A percentile compares a stretch with the other conserved stretches of the same genome.
phyloP scores from a whole-genome alignment of 2,888 invertebrate species.

The Leptinotarsa rubiginosa region DNA sequence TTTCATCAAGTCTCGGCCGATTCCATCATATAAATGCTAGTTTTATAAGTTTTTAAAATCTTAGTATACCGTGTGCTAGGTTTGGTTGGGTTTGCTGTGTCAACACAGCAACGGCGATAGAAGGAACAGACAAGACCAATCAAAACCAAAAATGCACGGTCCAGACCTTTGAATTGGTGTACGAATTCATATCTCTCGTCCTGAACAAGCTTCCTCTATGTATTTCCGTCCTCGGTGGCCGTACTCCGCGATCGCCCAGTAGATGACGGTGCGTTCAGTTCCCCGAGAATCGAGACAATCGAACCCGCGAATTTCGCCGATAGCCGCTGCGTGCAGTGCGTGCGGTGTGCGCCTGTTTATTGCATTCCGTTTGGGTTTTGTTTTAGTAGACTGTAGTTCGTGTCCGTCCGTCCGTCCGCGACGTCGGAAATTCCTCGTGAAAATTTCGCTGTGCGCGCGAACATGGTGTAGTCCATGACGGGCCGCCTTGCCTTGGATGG shows the following conservation, averaged over 20 bases:
- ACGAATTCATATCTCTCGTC: background rate
- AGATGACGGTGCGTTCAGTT: slow-evolving; percentile 12
- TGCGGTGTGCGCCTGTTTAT: slow-evolving; percentile 48
- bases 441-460: slow-evolving; percentile 8
- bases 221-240: background rate
- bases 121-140: too few species aligned
- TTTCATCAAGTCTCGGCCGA: too few species aligned
- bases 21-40: too few species aligned
- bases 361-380: slow-evolving; percentile 44
- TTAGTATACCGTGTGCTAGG: too few species aligned
- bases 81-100: too few species aligned
- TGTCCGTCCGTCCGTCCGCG: background rate
- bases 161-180: background rate
- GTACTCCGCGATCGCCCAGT: background rate
- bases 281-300: slow-evolving; percentile 47
- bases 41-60: too few species aligned
- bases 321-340: slow-evolving; percentile 48
- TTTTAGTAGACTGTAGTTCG: background rate
- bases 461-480: background rate
- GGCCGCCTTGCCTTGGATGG: background rate
- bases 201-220: background rate
- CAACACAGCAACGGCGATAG: too few species aligned
- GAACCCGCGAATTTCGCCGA: slow-evolving; percentile 52
- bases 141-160: too few species aligned
- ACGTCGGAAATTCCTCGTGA: slow-evolving; percentile 8